These are phyloP conservation scores for Magallana angulata DNA, from an alignment of 1,140 invertebrate genomes.

Conservation along the genomic window DNA sequence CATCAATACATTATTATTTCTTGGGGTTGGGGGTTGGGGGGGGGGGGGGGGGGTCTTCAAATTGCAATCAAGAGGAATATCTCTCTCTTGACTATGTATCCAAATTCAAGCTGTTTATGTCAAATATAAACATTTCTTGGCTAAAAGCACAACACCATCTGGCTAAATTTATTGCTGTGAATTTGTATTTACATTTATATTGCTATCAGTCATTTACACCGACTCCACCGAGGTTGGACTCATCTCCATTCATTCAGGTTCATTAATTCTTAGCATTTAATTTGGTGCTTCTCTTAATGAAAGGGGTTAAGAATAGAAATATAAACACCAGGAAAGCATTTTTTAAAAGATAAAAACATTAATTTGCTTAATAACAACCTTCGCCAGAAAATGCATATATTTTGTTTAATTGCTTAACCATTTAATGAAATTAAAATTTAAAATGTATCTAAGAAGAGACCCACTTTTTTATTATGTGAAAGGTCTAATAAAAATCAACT, in stretches of 20 bases:
- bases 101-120: not conserved
- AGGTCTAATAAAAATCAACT: too few relatives aligned
- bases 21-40: too few relatives aligned
- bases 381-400: not conserved
- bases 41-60: too few relatives aligned
- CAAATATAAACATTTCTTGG: not conserved
- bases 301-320: not conserved
- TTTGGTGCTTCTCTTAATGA: not conserved
- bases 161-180: not conserved
- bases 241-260: not conserved
- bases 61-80: not conserved
- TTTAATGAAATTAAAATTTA: not conserved
- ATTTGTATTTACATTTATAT: slow-evolving; percentile 12
- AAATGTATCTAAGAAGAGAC: not conserved
- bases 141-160: slow-evolving; percentile 17
- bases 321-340: not conserved
- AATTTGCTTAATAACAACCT: not conserved
- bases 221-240: not conserved
- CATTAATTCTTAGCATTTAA: not conserved
- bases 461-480: not conserved
- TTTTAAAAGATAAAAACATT: not conserved
- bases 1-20: too few relatives aligned
- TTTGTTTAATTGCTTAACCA: not conserved
- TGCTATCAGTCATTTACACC: not conserved
- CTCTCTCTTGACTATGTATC: not conserved